A percentile compares a stretch with the other conserved stretches of the same genome.
These are phyloP conservation scores for Eulemur mongoz DNA, from an alignment of 2,797 vertebrate species.

Conservation along the genomic window DNA sequence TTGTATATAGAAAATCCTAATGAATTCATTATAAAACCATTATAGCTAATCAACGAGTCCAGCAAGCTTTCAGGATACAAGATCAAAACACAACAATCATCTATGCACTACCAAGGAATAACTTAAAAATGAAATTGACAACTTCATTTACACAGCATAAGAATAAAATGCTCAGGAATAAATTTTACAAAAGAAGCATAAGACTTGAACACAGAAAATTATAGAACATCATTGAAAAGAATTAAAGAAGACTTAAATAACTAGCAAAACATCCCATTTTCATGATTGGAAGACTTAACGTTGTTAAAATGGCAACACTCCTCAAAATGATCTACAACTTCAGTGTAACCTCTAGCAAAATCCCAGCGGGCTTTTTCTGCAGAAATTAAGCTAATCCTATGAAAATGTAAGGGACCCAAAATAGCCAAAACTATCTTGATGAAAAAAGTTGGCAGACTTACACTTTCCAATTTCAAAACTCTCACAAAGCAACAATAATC, in stretches of 20 bases:
- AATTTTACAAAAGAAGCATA: not conserved
- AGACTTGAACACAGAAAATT: not conserved
- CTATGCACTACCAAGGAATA: not conserved
- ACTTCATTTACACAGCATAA: not conserved
- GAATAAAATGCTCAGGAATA: not conserved
- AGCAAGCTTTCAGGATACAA: not conserved
- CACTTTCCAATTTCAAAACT: not conserved
- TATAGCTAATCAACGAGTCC: not conserved
- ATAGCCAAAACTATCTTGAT: not conserved
- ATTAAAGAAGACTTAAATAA: not conserved
- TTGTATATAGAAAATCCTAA: not conserved
- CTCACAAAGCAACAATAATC: conserved; percentile 8
- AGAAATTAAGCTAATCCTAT: conserved; percentile 21
- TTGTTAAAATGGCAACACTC: not conserved
- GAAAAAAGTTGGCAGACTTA: not conserved
- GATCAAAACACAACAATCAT: conserved; percentile 32
- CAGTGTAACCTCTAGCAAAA: not conserved
- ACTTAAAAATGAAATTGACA: not conserved
- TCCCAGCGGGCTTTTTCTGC: not conserved
- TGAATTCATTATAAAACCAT: not conserved
- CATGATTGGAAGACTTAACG: not conserved
- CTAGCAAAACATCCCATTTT: not conserved
- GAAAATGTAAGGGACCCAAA: not conserved
- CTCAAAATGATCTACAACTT: not conserved
- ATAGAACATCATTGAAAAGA: not conserved